Evolutionary conservation across 2,888 invertebrate genomes (phyloP).

Genomic region (Escarpia spicata): DNA sequence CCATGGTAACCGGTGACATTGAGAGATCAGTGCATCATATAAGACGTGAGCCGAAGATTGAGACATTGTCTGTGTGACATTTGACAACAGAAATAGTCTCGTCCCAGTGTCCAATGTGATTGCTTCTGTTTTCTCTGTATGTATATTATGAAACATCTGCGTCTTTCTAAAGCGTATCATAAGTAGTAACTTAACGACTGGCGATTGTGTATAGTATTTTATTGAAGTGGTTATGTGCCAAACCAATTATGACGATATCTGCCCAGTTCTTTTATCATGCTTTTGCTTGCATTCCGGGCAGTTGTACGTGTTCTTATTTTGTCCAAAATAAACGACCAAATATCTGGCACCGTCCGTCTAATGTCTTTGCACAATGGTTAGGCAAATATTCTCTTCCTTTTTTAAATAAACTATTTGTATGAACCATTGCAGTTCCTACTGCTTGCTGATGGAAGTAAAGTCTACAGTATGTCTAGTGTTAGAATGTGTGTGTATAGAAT

Average conservation of each 20-base stretch:
- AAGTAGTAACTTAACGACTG: constrained; percentile 8
- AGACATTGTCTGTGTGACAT: background rate
- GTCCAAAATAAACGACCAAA: background rate
- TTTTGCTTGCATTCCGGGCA: background rate
- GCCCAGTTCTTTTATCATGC: background rate
- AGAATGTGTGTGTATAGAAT: background rate
- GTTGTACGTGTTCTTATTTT: background rate
- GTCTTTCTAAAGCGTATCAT: background rate
- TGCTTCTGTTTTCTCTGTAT: background rate
- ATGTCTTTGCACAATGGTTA: background rate
- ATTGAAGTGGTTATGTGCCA: constrained; percentile 1
- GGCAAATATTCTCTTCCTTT: background rate
- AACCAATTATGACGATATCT: background rate
- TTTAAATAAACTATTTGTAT: background rate
- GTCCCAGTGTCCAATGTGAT: background rate
- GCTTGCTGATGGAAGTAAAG: background rate
- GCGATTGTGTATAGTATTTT: background rate
- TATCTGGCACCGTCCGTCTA: background rate
- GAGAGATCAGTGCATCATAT: background rate
- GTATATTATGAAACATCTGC: background rate
- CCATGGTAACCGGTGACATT: background rate
- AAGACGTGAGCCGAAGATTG: background rate
- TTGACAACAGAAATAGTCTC: background rate
- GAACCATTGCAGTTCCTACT: background rate
- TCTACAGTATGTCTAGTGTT: no score